Evolutionary conservation across 2,888 invertebrate species (phyloP), one percentile per base, ranked within the genome.

Genomic region (Pilophorus perplexus): DNA sequence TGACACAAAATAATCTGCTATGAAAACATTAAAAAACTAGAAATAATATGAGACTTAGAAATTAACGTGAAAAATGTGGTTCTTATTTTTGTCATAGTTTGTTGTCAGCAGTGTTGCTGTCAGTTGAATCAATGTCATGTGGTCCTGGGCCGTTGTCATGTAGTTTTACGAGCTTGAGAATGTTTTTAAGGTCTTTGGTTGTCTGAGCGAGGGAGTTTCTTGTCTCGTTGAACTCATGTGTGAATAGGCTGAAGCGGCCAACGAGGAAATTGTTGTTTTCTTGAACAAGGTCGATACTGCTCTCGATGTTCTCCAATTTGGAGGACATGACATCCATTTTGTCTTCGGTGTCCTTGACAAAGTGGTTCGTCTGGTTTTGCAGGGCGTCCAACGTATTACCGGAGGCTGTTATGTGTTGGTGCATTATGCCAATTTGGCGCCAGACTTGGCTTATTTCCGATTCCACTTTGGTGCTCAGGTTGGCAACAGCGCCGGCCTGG

Each of bases 361-460:
- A 91, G 57, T 82, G 80, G 73, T 87, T 87, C 6, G 90, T 89
- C 76, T 88, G 88, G 72, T 85, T 83, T 79, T 89, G 85, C 38
- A 93, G 82, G 71, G 85, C 84, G 69, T 86, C 86, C n/a, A 93
- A 78, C 2, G 88, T 82, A 40, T 83, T 83, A 50, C 88, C 86
- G 74, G 86, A 90, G 68, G 85, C 84, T 27, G 84, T 85, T 74
- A 93, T 85, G 75, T 92, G 90, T 73, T 87, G 85, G 76, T 89
- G 87, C 89, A 93, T 90, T 66, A 89, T 87, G 70, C 91, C 90
- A 72, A 93, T 92, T 77, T 92, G 93, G 20, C 91, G 80, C 93
- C 93, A 93, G 14, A 93, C 91, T 76, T 90, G 88, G 71, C 87
- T 85, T 76, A 92, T 87, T 75, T 90, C 90, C 12, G 84, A 80